Conservation (phyloP, 2,888 invertebrate species). For the Pediacus dermestoides region DNA sequence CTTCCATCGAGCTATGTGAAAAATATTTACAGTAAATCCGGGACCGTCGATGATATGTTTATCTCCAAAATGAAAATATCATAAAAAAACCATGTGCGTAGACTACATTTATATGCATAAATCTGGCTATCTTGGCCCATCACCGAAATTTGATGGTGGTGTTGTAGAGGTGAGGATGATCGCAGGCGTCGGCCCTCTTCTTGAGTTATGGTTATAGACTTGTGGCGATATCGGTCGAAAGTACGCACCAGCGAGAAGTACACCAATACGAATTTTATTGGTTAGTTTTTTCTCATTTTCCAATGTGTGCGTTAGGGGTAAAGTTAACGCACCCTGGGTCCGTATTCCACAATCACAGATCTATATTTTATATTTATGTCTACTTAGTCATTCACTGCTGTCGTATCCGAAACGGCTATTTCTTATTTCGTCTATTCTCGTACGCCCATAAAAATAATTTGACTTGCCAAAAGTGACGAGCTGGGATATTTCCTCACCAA, state of each 20-base stretch:
- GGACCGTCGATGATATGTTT: too few relatives aligned
- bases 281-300: constrained; percentile 28
- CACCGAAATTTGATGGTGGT: constrained; percentile 39
- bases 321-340: constrained; percentile 26
- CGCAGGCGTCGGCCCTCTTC: constrained; percentile 28
- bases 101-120: constrained; percentile 29
- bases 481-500: constrained; percentile 2
- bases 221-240: constrained; percentile 26
- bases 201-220: constrained; percentile 44
- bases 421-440: constrained; percentile 36
- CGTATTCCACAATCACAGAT: constrained; percentile 41
- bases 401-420: constrained; percentile 42
- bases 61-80: constrained; percentile 20
- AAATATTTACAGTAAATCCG: too few relatives aligned
- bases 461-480: constrained; percentile 23
- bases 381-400: constrained; percentile 44
- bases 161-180: constrained; percentile 38
- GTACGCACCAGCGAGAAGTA: constrained; percentile 13
- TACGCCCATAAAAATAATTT: constrained; percentile 27
- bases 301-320: constrained; percentile 31
- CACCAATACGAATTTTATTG: constrained; percentile 29
- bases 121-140: constrained; percentile 28
- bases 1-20: too few relatives aligned
- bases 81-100: constrained; percentile 20
- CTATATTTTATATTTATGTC: constrained; percentile 47